Conservation (phyloP, 2,797 vertebrate species). For the Oreonectes daqikongensis region DNA sequence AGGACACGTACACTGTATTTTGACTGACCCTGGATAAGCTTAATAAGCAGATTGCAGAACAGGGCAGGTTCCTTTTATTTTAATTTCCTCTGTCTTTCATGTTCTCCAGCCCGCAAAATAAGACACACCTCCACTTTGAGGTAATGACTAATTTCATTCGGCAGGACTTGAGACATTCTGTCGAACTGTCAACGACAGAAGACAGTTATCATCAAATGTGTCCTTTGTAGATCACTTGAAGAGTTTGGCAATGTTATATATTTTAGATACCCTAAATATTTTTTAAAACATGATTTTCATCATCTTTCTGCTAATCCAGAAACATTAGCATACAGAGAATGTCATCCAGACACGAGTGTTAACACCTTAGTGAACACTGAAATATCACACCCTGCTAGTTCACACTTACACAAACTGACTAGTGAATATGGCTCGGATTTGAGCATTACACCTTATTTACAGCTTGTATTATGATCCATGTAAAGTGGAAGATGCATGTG, state of each 20-base stretch:
- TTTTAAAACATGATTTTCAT: too few species aligned
- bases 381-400: slow-evolving; percentile 14
- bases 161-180: slow-evolving; percentile 19
- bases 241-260: too few species aligned
- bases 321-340: slow-evolving; percentile 1
- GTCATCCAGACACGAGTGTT: neutral
- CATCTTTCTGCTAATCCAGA: neutral
- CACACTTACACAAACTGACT: neutral
- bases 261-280: too few species aligned
- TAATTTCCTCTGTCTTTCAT: slow-evolving; percentile 63
- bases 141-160: slow-evolving; percentile 7
- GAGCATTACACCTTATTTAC: neutral
- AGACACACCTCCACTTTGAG: slow-evolving; percentile 47
- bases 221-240: too few species aligned
- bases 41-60: slow-evolving; percentile 53
- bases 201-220: too few species aligned
- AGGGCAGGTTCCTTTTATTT: slow-evolving; percentile 50
- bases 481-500: neutral
- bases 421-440: neutral
- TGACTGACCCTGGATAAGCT: slow-evolving; percentile 36
- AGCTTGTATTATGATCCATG: neutral
- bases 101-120: slow-evolving; percentile 55
- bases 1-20: slow-evolving; percentile 55
- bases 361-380: neutral
- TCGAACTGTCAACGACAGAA: slow-evolving; percentile 17